Conservation (phyloP, 1,140 invertebrate species). For the Phenacoccus solenopsis region DNA sequence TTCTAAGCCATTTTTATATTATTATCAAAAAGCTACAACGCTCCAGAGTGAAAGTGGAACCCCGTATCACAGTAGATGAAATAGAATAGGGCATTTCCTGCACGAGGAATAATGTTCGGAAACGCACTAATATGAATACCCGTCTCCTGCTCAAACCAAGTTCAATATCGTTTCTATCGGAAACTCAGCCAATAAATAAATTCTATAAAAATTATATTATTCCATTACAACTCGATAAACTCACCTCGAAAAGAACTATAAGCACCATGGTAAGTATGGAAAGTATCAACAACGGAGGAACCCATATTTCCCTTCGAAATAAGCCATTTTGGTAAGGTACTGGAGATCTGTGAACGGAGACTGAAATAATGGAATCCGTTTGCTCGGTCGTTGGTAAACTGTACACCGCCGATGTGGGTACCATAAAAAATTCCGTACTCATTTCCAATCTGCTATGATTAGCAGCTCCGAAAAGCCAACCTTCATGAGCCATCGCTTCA, state of each 20-base stretch:
- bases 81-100: too few species aligned
- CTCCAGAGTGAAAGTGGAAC: too few species aligned
- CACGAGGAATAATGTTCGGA: too few species aligned
- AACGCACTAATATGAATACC: too few species aligned
- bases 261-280: constrained; percentile 29
- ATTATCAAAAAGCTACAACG: too few species aligned
- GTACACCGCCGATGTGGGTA: constrained; percentile 22
- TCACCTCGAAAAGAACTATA: constrained; percentile 29
- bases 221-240: too few species aligned
- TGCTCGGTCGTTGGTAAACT: constrained; percentile 13
- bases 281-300: constrained; percentile 28
- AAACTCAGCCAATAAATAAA: too few species aligned
- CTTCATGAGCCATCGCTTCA: not conserved
- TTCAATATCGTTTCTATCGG: too few species aligned
- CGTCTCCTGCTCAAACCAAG: too few species aligned
- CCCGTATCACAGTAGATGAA: too few species aligned
- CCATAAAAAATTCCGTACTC: constrained; percentile 28
- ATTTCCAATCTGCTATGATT: constrained; percentile 23
- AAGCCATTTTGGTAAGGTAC: constrained; percentile 21
- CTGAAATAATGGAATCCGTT: not conserved
- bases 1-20: too few species aligned
- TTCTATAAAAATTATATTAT: too few species aligned
- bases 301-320: constrained; percentile 28
- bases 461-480: not conserved
- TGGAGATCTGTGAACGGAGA: not conserved